A percentile compares a stretch with the other conserved stretches of the same genome.
Evolutionary conservation across 2,888 invertebrate species (phyloP).

Genomic region (Platerodrilus igneus): DNA sequence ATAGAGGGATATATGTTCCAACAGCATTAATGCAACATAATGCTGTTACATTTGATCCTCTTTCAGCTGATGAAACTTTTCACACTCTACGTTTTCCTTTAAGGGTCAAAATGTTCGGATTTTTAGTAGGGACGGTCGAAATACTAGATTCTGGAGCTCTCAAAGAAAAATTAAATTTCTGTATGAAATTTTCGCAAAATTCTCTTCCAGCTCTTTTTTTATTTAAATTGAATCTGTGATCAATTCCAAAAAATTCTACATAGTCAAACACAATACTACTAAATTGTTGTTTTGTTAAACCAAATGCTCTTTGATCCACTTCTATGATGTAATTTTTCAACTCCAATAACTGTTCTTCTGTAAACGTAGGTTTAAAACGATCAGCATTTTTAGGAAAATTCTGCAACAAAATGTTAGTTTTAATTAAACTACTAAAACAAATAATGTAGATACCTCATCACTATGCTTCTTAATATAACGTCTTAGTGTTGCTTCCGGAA

Average conservation of each 20-base stretch:
- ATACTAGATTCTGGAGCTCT: slow-evolving; percentile 7
- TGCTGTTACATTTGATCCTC: slow-evolving; percentile 8
- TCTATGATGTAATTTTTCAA: not conserved
- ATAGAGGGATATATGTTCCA: slow-evolving; percentile 4
- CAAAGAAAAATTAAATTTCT: not conserved
- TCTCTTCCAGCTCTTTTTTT: not conserved
- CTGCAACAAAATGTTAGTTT: no score
- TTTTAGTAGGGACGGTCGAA: slow-evolving; percentile 11
- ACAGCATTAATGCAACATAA: slow-evolving; percentile 7
- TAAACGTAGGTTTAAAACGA: slow-evolving; percentile 3
- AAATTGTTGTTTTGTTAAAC: not conserved
- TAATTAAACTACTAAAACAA: no score
- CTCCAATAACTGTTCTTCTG: not conserved
- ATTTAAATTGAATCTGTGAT: not conserved
- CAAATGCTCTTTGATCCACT: not conserved
- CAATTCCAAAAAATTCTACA: not conserved
- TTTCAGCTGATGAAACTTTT: not conserved
- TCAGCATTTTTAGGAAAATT: slow-evolving; percentile 1
- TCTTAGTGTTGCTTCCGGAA: no score
- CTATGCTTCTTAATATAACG: no score
- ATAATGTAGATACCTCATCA: no score
- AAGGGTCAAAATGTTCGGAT: not conserved
- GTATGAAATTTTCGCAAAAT: slow-evolving; percentile 1
- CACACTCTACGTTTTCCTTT: not conserved
- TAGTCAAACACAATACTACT: not conserved